Conservation (phyloP, 2,113 vertebrate genomes). For the Triplophysa rosa region DNA sequence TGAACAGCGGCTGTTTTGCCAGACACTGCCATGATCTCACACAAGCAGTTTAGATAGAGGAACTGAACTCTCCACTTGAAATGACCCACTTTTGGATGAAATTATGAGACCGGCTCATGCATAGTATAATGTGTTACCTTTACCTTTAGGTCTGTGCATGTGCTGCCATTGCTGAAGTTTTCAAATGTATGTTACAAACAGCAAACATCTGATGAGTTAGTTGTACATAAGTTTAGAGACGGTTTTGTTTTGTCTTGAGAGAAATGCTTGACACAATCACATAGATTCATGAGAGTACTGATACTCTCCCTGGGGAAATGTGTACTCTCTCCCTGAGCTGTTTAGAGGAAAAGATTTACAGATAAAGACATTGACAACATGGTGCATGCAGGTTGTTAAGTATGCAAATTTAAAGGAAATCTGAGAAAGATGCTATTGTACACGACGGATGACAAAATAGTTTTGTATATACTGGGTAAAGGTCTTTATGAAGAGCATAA, state of each 20-base stretch:
- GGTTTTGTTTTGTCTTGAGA: background rate
- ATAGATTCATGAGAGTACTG: background rate
- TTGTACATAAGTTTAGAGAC: background rate
- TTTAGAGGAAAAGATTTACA: constrained; percentile 2
- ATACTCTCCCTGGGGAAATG: background rate
- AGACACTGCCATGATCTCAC: background rate
- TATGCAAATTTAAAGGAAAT: background rate
- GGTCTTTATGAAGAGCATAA: background rate
- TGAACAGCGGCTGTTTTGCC: background rate
- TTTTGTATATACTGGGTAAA: background rate
- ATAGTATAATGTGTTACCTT: background rate
- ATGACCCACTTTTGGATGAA: background rate
- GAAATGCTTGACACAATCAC: background rate
- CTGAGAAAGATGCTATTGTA: background rate
- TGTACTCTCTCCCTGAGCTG: background rate
- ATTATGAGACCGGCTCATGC: background rate
- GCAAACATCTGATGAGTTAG: background rate
- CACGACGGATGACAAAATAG: background rate
- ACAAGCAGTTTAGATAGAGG: background rate
- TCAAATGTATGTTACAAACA: background rate
- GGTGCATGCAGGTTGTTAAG: background rate
- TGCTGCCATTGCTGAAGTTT: background rate
- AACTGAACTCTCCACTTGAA: background rate
- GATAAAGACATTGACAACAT: constrained; percentile 1
- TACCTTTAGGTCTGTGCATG: background rate